phyloP scores from a whole-genome alignment of 2,797 vertebrate genomes.

The Megaceryle alcyon region DNA sequence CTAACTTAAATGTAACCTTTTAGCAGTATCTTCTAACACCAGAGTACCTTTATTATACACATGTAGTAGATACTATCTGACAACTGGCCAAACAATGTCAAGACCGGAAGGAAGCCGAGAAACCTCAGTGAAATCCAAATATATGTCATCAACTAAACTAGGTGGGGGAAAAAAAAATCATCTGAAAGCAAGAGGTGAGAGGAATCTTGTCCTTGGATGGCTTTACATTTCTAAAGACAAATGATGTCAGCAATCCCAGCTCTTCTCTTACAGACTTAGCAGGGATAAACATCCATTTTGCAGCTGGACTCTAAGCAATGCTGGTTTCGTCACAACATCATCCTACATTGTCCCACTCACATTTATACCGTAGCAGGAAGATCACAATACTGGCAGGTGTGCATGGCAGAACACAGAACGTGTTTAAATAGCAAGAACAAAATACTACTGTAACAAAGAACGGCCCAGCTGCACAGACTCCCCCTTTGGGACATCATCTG shows the following conservation, averaged over 20 bases:
- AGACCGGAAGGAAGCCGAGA: not conserved
- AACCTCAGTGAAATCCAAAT: not conserved
- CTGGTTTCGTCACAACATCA: not conserved
- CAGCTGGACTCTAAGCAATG: not conserved
- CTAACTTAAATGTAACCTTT: not conserved
- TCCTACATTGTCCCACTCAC: not conserved
- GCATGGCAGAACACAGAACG: not conserved
- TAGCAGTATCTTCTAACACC: not conserved
- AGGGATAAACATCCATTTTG: not conserved
- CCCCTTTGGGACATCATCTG: slow-evolving; percentile 64
- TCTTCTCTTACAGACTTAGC: not conserved
- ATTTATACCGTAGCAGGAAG: not conserved
- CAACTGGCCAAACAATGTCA: not conserved
- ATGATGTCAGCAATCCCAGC: not conserved
- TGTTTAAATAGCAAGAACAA: not conserved
- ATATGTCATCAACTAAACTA: not conserved
- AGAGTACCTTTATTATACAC: not conserved
- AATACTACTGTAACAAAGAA: slow-evolving; percentile 24
- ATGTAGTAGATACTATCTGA: not conserved
- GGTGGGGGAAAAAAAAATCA: too few species aligned
- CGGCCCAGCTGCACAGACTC: slow-evolving; percentile 29
- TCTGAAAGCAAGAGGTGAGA: not conserved
- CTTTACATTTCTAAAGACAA: not conserved
- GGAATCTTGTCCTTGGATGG: not conserved
- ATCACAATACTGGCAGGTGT: slow-evolving; percentile 3